Conservation (phyloP, 2,797 vertebrate species). For the Mycteria americana region DNA sequence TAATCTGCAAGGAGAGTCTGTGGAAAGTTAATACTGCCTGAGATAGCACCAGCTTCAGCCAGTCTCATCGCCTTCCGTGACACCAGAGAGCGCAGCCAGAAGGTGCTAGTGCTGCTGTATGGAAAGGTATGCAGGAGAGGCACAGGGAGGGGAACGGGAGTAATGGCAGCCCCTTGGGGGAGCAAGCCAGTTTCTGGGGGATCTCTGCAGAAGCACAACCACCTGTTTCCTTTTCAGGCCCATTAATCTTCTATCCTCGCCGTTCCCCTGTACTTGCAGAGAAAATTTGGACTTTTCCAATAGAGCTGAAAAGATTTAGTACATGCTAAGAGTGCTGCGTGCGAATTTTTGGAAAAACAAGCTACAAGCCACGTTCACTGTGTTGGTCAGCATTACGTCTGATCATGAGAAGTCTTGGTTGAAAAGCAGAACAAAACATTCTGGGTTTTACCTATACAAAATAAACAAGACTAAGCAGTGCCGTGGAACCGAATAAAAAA, state of each 20-base stretch:
- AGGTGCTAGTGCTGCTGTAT: background rate
- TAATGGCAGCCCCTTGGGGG: background rate
- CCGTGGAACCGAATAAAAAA: background rate
- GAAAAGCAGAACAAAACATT: background rate
- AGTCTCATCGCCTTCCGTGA: background rate
- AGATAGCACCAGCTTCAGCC: background rate
- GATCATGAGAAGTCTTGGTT: background rate
- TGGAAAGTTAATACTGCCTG: background rate
- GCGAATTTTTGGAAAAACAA: background rate
- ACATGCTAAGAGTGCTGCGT: rapidly evolving
- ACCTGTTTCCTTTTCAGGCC: background rate
- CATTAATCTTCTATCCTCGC: background rate
- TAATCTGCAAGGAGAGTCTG: background rate
- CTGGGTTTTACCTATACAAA: background rate
- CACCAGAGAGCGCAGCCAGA: background rate
- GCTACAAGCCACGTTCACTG: background rate
- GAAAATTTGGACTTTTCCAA: background rate
- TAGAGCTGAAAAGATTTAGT: background rate
- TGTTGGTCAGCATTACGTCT: background rate
- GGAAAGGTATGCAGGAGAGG: background rate
- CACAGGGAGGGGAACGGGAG: background rate
- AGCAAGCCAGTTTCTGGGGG: background rate
- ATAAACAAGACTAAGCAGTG: background rate
- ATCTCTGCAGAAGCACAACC: background rate
- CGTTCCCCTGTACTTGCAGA: background rate